Evolutionary conservation across 1,140 invertebrate species (phyloP), one percentile per base, ranked within the genome.

Genomic region (Sinella curviseta): DNA sequence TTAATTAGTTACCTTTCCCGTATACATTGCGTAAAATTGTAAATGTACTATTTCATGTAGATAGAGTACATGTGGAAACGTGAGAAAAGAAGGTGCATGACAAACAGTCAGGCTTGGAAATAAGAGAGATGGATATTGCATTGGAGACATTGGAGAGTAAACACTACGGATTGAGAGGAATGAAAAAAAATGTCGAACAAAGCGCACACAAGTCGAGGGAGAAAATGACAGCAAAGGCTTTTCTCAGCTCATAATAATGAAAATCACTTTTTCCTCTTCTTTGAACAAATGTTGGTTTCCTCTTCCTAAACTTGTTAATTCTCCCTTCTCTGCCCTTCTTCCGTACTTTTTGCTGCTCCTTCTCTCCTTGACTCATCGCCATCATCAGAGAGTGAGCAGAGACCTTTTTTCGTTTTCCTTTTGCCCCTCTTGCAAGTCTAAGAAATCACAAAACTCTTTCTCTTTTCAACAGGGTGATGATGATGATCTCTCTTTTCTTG

Each of bases 291-390:
- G 57, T 60, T 60, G 57, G 57, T 60, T 60, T 60, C 57, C 57
- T 60, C 24, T 60, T 60, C 57, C 57, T n/a, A 60, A 12, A 60
- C 57, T 60, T 60, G 24, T 26, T 60, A 60, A 60, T 60, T 60
- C 24, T 60, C 57, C 24, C 8, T 26, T 60, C 57, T 60, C 24
- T 60, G 4, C 39, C 39, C 17, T 48, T 17, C 39, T 48, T 48
- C 39, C 17, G 4, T 48, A 17, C 39, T 48, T 48, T 48, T 48
- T 48, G 4, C 39, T 48, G 39, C 39, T 17, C 39, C 17, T 60
- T 60, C 57, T 60, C 24, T n/a, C 24, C 57, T 60, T 60, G 57
- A 60, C 12, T 12, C 12, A 60, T 26, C 57, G 24, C 24, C 57
- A 60, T 60, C 24, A n/a, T 48, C 39, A 20, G 20, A 48, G 8